Evolutionary conservation across 1,140 invertebrate genomes (phyloP).

Genomic region (Telenomus remus): DNA sequence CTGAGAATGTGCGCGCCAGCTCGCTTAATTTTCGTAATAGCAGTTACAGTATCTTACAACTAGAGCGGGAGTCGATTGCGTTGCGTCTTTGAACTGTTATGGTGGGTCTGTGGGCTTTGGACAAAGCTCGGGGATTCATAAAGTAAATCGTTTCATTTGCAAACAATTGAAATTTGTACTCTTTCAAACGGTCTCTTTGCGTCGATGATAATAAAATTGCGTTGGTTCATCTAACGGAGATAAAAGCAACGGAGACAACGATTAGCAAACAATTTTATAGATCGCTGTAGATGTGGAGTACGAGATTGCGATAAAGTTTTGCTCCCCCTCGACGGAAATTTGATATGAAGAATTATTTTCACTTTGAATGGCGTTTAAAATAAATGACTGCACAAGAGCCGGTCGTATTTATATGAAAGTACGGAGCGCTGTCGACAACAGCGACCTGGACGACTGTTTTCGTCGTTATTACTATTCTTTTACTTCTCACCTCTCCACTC

Average conservation of each 20-base stretch:
- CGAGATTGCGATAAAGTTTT: too few relatives aligned
- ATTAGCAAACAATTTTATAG: too few relatives aligned
- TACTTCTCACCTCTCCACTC: slow-evolving; percentile 18
- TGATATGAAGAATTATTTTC: slow-evolving; percentile 13
- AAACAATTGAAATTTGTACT: too few relatives aligned
- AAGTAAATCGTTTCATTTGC: too few relatives aligned
- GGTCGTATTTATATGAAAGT: slow-evolving; percentile 38
- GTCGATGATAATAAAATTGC: too few relatives aligned
- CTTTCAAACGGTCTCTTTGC: too few relatives aligned
- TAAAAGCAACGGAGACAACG: too few relatives aligned
- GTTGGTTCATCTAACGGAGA: too few relatives aligned
- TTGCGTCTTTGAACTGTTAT: slow-evolving; percentile 11
- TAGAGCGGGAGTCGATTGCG: slow-evolving; percentile 12
- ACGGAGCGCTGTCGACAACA: slow-evolving; percentile 25
- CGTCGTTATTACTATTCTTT: slow-evolving; percentile 28
- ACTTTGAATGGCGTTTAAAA: slow-evolving; percentile 22
- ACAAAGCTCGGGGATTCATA: neutral
- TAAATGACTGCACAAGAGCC: slow-evolving; percentile 30
- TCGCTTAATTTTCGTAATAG: slow-evolving; percentile 47
- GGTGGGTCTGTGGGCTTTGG: neutral
- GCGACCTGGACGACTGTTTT: slow-evolving; percentile 24
- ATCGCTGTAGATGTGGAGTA: too few relatives aligned
- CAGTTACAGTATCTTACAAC: slow-evolving; percentile 13
- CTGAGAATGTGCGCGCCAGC: slow-evolving; percentile 63
- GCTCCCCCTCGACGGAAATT: neutral